Percentiles rank a stretch among this genome's conserved stretches.
Conservation (phyloP, 1,140 invertebrate genomes). For the Drosophila murphyi region DNA sequence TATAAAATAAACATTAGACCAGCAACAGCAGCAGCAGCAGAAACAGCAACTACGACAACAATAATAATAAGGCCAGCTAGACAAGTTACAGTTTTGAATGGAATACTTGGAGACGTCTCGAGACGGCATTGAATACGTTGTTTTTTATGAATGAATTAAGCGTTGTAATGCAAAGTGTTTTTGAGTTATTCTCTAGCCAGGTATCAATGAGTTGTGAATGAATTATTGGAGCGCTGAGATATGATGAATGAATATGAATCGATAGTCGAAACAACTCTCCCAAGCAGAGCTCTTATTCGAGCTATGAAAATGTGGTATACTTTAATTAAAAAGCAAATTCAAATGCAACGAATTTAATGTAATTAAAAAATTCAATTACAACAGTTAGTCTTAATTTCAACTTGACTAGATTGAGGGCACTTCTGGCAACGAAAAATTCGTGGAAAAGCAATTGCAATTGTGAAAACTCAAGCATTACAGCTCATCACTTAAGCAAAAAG, state of each 20-base stretch:
- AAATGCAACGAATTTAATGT: background rate
- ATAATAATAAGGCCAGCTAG: conserved; percentile 8
- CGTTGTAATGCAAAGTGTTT: conserved; percentile 47
- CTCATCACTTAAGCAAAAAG: conserved; percentile 60
- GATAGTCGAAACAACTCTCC: background rate
- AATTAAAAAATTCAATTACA: background rate
- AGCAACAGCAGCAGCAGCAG: conserved; percentile 49
- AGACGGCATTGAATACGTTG: conserved; percentile 38
- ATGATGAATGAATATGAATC: background rate
- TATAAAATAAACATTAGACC: conserved; percentile 81
- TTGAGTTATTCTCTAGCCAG: conserved; percentile 22
- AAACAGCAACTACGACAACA: conserved; percentile 42
- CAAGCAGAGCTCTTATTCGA: background rate
- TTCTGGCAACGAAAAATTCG: background rate
- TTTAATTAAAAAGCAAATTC: too few relatives aligned
- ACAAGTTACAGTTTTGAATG: conserved; percentile 59
- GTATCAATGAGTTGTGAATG: conserved; percentile 32
- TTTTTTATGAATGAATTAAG: conserved; percentile 74
- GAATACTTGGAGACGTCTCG: conserved; percentile 27
- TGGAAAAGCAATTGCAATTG: conserved; percentile 3
- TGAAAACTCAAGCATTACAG: conserved; percentile 1
- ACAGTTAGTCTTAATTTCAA: too few relatives aligned
- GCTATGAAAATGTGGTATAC: background rate
- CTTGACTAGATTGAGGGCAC: background rate
- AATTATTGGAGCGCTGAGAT: background rate